These are phyloP conservation scores for Toxotes chatareus DNA, from an alignment of 2,113 vertebrate species.

Conservation along the genomic window DNA sequence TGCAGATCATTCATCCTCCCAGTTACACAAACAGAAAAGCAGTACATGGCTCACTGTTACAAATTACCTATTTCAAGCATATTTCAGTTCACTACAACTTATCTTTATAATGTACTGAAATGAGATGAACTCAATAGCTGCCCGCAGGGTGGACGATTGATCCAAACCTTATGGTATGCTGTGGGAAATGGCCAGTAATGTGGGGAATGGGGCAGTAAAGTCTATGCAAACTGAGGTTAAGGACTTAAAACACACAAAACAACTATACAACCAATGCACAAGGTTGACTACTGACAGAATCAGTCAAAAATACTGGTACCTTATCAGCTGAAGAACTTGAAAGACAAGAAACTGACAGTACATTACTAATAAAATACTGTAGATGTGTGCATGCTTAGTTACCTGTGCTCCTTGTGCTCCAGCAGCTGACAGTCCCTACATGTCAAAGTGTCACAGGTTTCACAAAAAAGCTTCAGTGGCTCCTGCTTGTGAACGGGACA, in stretches of 20 bases:
- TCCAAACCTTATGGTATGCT: neutral
- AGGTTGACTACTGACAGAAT: neutral
- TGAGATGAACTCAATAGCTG: neutral
- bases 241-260: neutral
- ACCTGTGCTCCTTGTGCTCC: conserved; percentile 99
- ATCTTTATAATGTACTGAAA: neutral
- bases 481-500: conserved; percentile 99
- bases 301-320: neutral
- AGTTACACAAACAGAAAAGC: no score
- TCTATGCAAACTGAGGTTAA: neutral
- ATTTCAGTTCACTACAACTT: neutral
- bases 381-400: conserved; percentile 7
- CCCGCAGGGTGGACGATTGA: neutral
- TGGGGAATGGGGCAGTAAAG: no score
- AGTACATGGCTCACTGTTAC: no score
- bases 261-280: neutral
- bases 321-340: neutral
- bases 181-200: neutral
- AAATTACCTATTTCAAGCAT: no score
- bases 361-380: neutral
- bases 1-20: no score
- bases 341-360: neutral
- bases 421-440: conserved; percentile 98
- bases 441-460: conserved; percentile 97
- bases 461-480: conserved; percentile 97